Percentiles rank a stretch among this genome's conserved stretches.
Conservation (phyloP, 1,140 invertebrate species). For the Eumeta japonica region DNA sequence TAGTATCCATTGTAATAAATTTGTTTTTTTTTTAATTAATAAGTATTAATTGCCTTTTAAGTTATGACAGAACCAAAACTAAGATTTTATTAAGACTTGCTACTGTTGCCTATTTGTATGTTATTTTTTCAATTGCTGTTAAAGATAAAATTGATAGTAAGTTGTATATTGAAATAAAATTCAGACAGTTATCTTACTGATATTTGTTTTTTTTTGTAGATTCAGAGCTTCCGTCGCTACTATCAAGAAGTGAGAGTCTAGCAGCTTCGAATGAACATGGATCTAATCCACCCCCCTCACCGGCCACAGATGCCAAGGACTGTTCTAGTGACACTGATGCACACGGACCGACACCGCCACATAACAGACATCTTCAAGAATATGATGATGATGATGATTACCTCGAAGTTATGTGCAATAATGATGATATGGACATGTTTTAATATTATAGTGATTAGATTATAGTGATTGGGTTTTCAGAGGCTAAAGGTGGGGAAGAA, state of each 20-base stretch:
- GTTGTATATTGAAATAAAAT: too few species aligned
- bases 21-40: too few species aligned
- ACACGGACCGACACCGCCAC: slow-evolving; percentile 33
- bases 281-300: slow-evolving; percentile 75
- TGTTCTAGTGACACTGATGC: slow-evolving; percentile 65
- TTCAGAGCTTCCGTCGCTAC: slow-evolving; percentile 37
- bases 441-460: slow-evolving; percentile 16
- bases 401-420: slow-evolving; percentile 67
- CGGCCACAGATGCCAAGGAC: slow-evolving; percentile 71
- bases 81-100: too few species aligned
- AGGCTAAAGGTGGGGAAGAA: too few species aligned
- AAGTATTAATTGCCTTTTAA: too few species aligned
- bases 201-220: slow-evolving; percentile 23
- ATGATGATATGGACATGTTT: slow-evolving; percentile 74
- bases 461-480: too few species aligned
- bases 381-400: slow-evolving; percentile 69
- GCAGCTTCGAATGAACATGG: slow-evolving; percentile 43
- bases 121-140: too few species aligned
- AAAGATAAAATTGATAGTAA: too few species aligned
- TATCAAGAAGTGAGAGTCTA: slow-evolving; percentile 40
- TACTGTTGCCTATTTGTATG: too few species aligned
- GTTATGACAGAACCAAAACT: too few species aligned
- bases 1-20: too few species aligned
- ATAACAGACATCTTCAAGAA: slow-evolving; percentile 24
- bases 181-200: slow-evolving; percentile 10